phyloP scores from a whole-genome alignment of 2,888 invertebrate genomes.

The Chalcis sispes region DNA sequence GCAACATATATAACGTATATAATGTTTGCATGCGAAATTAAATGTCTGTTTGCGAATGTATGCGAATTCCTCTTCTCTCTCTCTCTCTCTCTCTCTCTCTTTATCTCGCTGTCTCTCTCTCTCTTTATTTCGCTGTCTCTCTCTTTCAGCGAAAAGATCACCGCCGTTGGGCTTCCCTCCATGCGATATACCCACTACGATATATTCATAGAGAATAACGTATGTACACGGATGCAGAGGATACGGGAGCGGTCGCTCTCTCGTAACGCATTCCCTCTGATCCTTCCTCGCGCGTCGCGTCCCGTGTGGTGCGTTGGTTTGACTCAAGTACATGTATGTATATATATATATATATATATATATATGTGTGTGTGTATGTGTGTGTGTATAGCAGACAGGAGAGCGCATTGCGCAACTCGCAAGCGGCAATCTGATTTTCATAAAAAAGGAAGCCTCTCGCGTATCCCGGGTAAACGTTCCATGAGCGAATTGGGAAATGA shows the following conservation, averaged over 20 bases:
- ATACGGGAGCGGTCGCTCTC: constrained; percentile 58
- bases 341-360: background rate
- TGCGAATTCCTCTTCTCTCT: constrained; percentile 58
- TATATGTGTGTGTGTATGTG: too few relatives aligned
- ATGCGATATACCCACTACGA: too few relatives aligned
- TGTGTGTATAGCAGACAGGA: too few relatives aligned
- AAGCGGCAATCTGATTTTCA: constrained; percentile 57
- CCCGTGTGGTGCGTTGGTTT: constrained; percentile 45
- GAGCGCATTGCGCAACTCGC: too few relatives aligned
- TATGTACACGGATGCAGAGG: constrained; percentile 57
- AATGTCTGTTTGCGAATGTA: constrained; percentile 73
- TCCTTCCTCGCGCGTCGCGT: constrained; percentile 64
- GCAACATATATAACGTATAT: constrained; percentile 46
- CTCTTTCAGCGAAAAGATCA: constrained; percentile 65
- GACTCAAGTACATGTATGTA: background rate
- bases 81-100: constrained; percentile 49
- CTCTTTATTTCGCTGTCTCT: too few relatives aligned
- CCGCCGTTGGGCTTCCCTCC: constrained; percentile 67
- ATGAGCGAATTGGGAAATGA: too few relatives aligned
- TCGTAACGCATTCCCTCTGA: constrained; percentile 74
- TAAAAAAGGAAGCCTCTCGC: constrained; percentile 32
- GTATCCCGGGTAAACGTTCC: background rate
- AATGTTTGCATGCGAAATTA: constrained; percentile 75
- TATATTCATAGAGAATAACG: constrained; percentile 72
- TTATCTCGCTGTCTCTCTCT: too few relatives aligned